Conservation (phyloP, 2,888 invertebrate species). For the Acrobasis repandana region DNA sequence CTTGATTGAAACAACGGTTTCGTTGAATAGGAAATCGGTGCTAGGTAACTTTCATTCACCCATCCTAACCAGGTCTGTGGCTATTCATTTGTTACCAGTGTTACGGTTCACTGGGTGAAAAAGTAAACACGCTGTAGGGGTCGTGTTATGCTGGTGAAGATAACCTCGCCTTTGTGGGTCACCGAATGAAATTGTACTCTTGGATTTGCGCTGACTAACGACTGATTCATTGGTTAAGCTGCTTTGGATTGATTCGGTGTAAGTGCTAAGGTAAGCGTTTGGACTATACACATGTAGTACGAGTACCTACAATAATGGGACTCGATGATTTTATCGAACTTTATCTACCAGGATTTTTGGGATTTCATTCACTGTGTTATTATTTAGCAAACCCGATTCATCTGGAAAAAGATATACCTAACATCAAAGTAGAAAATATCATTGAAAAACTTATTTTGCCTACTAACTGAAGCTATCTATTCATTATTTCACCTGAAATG, state of each 20-base stretch:
- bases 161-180: slow-evolving; percentile 29
- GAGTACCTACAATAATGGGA: background rate
- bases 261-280: slow-evolving; percentile 17
- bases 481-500: too few relatives aligned
- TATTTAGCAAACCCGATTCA: too few relatives aligned
- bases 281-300: background rate
- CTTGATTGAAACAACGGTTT: slow-evolving; percentile 65
- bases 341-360: too few relatives aligned
- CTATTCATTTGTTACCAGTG: slow-evolving; percentile 51
- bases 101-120: slow-evolving; percentile 28
- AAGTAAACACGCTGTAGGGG: slow-evolving; percentile 31
- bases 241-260: slow-evolving; percentile 14
- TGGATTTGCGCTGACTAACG: slow-evolving; percentile 31
- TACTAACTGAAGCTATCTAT: too few relatives aligned
- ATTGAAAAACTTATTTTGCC: too few relatives aligned
- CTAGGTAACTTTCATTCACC: slow-evolving; percentile 49
- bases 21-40: slow-evolving; percentile 60
- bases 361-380: too few relatives aligned
- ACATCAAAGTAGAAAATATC: too few relatives aligned
- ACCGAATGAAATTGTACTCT: slow-evolving; percentile 43
- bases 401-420: too few relatives aligned
- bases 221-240: slow-evolving; percentile 18
- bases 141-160: slow-evolving; percentile 33
- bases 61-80: slow-evolving; percentile 51
- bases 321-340: too few relatives aligned